These are phyloP conservation scores for Pitta sordida DNA, from an alignment of 2,113 vertebrate genomes.

Conservation along the genomic window DNA sequence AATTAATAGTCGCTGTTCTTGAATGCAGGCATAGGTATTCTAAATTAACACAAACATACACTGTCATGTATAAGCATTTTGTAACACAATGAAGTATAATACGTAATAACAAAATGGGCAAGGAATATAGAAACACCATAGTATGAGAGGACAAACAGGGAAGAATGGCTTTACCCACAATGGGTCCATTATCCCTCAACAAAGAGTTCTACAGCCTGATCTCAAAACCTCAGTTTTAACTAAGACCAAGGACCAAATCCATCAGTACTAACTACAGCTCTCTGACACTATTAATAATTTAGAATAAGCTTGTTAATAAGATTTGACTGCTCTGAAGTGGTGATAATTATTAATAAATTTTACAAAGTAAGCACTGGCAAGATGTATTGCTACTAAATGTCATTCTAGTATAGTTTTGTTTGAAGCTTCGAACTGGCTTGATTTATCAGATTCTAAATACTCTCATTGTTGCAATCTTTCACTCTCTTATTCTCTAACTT, in stretches of 20 bases:
- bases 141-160: not conserved
- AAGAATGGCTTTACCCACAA: not conserved
- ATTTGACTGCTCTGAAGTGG: not conserved
- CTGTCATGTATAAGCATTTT: not conserved
- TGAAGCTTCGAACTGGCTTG: not conserved
- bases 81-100: not conserved
- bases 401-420: not conserved
- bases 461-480: not conserved
- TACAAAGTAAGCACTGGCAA: not conserved
- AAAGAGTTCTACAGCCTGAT: not conserved
- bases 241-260: not conserved
- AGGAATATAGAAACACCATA: not conserved
- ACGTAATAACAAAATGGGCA: not conserved
- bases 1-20: not conserved
- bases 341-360: not conserved
- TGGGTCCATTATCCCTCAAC: not conserved
- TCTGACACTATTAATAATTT: not conserved
- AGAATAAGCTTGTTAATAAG: not conserved
- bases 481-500: not conserved
- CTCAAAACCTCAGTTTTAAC: not conserved
- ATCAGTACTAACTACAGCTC: not conserved
- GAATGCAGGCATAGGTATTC: not conserved
- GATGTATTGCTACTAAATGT: not conserved
- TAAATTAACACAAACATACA: not conserved
- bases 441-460: not conserved